Evolutionary conservation across 2,113 vertebrate species (phyloP).

Genomic region (Gallinago media): DNA sequence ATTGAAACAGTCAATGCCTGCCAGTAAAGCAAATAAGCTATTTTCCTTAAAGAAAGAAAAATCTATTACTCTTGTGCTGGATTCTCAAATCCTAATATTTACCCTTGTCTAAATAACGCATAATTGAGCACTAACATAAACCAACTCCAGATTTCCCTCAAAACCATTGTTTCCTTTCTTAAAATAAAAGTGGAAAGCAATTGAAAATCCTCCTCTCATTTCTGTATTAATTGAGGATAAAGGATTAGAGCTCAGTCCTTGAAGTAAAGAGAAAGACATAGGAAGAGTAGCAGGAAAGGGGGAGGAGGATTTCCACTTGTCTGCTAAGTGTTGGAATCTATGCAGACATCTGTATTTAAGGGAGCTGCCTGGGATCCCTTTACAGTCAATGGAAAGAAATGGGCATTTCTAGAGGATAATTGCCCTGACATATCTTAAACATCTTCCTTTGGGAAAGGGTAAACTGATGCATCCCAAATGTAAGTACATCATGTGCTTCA

Average conservation of each 20-base stretch:
- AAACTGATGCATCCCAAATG: not conserved
- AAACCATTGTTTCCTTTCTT: not conserved
- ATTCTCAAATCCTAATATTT: constrained; percentile 30
- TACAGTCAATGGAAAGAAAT: not conserved
- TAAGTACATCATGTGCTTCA: not conserved
- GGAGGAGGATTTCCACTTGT: not conserved
- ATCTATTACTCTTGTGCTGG: constrained; percentile 29
- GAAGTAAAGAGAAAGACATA: not conserved
- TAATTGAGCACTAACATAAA: not conserved
- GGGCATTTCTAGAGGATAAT: not conserved
- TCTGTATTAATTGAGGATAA: not conserved
- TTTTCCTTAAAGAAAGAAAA: constrained; percentile 36
- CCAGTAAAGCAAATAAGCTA: not conserved
- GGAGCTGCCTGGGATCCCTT: not conserved
- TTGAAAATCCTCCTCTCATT: not conserved
- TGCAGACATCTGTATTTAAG: not conserved
- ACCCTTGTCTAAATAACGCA: not conserved
- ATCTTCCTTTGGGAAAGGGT: not conserved
- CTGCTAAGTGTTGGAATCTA: not conserved
- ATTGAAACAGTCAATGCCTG: constrained; percentile 53
- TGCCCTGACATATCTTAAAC: not conserved
- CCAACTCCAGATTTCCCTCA: not conserved
- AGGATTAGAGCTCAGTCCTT: not conserved
- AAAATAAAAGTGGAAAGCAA: not conserved
- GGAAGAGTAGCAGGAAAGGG: not conserved